A percentile compares a stretch with the other conserved stretches of the same genome.
Evolutionary conservation across 2,797 vertebrate species (phyloP).

Genomic region (Crypturellus tataupa): DNA sequence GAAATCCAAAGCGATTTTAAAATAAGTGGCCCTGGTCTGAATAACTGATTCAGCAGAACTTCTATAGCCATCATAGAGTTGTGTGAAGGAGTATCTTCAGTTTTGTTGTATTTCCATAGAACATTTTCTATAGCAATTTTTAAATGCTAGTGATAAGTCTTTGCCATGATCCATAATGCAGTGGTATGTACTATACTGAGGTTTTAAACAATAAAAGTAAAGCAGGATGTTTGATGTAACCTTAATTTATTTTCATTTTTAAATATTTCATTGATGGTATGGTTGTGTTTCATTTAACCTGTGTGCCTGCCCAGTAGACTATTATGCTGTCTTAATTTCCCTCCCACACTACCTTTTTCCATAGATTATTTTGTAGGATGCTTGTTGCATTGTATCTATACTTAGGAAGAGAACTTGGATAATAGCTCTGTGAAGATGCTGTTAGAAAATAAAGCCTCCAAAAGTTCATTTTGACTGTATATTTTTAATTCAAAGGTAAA

Average conservation of each 20-base stretch:
- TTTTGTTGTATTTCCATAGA: conserved; percentile 41
- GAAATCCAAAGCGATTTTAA: not conserved
- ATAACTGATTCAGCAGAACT: not conserved
- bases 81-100: conserved; percentile 20
- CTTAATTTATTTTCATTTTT: conserved; percentile 83
- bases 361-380: conserved; percentile 52
- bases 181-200: conserved; percentile 23
- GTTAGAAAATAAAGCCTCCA: conserved; percentile 52
- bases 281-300: conserved; percentile 68
- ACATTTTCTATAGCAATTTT: conserved; percentile 43
- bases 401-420: conserved; percentile 69
- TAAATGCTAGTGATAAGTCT: conserved; percentile 57
- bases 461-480: conserved; percentile 60
- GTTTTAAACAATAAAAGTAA: conserved; percentile 32
- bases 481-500: conserved; percentile 30
- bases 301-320: conserved; percentile 61
- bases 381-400: conserved; percentile 73
- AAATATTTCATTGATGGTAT: conserved; percentile 63
- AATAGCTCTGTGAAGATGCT: conserved; percentile 76
- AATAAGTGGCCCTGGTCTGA: not conserved
- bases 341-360: conserved; percentile 45
- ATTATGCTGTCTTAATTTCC: conserved; percentile 29
- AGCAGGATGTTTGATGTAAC: conserved; percentile 67
- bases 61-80: not conserved
- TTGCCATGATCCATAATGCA: conserved; percentile 53